Percentiles rank a stretch among this genome's conserved stretches.
Conservation (phyloP, 2,888 invertebrate species). For the Phengaris alcon region DNA sequence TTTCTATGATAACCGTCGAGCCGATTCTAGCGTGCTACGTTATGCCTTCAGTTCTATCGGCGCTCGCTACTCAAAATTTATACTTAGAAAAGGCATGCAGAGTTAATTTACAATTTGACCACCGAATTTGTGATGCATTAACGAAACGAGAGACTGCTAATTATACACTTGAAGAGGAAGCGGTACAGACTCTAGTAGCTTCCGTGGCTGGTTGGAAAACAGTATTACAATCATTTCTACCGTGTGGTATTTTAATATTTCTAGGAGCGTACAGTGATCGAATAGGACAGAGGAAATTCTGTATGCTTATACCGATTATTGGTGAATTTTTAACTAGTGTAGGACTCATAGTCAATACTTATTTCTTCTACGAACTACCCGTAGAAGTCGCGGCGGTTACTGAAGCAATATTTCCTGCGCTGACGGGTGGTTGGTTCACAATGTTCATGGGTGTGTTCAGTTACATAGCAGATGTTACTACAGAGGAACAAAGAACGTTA, state of each 20-base stretch:
- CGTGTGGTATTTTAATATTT: conserved; percentile 88
- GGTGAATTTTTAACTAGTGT: conserved; percentile 89
- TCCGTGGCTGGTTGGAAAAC: conserved; percentile 93
- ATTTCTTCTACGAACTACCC: conserved; percentile 87
- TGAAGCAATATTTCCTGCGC: conserved; percentile 89
- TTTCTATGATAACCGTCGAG: conserved; percentile 85
- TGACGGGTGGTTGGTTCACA: conserved; percentile 92
- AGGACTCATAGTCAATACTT: conserved; percentile 88
- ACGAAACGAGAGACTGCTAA: conserved; percentile 85
- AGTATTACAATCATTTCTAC: conserved; percentile 88
- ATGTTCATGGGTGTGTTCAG: conserved; percentile 95
- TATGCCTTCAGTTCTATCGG: conserved; percentile 82
- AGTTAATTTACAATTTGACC: conserved; percentile 86
- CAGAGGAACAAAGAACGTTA: conserved; percentile 89
- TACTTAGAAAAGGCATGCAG: conserved; percentile 92
- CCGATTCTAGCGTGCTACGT: conserved; percentile 87
- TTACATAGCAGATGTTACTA: conserved; percentile 92
- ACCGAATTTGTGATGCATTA: conserved; percentile 87
- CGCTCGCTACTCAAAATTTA: conserved; percentile 89
- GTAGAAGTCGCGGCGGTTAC: conserved; percentile 90
- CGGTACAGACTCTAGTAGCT: conserved; percentile 86
- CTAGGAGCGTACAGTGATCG: conserved; percentile 89
- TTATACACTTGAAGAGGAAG: conserved; percentile 79
- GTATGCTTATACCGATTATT: conserved; percentile 89
- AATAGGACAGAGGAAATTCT: conserved; percentile 85